Conservation (phyloP, 53 echinoderm and acorn worm species). For the Temnopleurus reevesii region DNA sequence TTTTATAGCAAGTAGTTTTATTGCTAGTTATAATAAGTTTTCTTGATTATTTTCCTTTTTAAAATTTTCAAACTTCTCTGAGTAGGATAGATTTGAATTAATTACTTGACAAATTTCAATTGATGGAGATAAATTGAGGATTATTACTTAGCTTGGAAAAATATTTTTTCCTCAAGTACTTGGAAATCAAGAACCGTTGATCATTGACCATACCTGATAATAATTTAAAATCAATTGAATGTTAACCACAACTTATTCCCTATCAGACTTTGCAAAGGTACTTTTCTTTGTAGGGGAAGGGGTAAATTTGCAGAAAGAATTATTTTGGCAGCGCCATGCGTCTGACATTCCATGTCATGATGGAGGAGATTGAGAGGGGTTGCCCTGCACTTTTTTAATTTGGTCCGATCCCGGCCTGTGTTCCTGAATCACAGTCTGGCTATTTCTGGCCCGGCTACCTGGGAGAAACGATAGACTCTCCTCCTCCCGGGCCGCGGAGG, state of each 20-base stretch:
- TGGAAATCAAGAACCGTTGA: neutral
- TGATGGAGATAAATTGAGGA: too few relatives aligned
- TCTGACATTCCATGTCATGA: neutral
- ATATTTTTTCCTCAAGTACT: neutral
- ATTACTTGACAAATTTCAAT: too few relatives aligned
- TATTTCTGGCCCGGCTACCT: neutral
- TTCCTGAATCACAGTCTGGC: slow-evolving; percentile 20
- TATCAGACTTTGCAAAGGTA: neutral
- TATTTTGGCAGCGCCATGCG: neutral
- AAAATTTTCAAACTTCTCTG: too few relatives aligned
- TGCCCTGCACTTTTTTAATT: slow-evolving; percentile 20
- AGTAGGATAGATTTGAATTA: too few relatives aligned
- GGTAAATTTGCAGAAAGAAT: slow-evolving; percentile 23
- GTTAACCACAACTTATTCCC: neutral
- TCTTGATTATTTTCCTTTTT: too few relatives aligned
- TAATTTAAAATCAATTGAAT: neutral
- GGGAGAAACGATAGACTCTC: too few relatives aligned
- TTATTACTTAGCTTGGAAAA: neutral
- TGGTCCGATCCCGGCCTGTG: neutral
- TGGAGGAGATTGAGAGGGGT: neutral
- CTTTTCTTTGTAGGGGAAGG: neutral
- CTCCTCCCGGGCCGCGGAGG: slow-evolving; percentile 2
- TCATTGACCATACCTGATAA: neutral
- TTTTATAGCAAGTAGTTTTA: too few relatives aligned
- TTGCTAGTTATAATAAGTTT: too few relatives aligned